Percentiles rank a stretch among this genome's conserved stretches.
These are phyloP conservation scores for Oedothorax gibbosus DNA, from an alignment of 1,140 invertebrate genomes.

Conservation along the genomic window DNA sequence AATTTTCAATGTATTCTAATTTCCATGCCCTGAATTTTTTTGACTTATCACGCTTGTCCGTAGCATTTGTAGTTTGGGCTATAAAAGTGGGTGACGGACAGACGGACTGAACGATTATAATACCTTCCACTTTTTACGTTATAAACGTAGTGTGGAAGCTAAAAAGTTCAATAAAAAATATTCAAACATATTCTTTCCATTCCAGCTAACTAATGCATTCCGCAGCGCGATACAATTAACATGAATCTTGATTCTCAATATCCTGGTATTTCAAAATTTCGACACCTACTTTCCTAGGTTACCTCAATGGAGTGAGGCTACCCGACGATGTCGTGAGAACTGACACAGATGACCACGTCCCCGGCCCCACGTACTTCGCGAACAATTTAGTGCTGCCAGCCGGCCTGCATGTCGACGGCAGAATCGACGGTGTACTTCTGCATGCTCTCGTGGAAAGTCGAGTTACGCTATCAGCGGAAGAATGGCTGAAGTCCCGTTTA, in stretches of 20 bases:
- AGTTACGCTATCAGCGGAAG: conserved; percentile 4
- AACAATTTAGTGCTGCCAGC: neutral
- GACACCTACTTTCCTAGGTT: neutral
- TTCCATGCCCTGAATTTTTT: too few relatives aligned
- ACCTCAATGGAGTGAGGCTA: conserved; percentile 24
- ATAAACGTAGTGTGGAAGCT: too few relatives aligned
- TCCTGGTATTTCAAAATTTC: neutral
- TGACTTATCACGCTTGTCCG: too few relatives aligned
- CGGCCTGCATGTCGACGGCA: neutral
- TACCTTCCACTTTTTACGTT: too few relatives aligned
- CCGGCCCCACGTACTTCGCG: conserved; percentile 1
- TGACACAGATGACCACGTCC: neutral
- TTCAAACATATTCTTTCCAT: neutral
- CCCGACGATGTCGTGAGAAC: conserved; percentile 16
- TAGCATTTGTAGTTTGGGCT: too few relatives aligned
- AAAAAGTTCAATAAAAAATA: too few relatives aligned
- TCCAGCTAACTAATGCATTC: neutral
- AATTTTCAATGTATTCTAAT: too few relatives aligned
- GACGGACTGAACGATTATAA: too few relatives aligned
- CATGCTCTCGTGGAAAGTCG: neutral
- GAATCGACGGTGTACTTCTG: neutral
- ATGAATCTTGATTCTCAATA: neutral
- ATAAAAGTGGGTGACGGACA: too few relatives aligned
- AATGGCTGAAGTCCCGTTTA: neutral
- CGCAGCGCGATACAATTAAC: neutral